Base-by-base conservation (phyloP, 2,797 vertebrate genomes). In the Zenarchopterus dispar region DNA sequence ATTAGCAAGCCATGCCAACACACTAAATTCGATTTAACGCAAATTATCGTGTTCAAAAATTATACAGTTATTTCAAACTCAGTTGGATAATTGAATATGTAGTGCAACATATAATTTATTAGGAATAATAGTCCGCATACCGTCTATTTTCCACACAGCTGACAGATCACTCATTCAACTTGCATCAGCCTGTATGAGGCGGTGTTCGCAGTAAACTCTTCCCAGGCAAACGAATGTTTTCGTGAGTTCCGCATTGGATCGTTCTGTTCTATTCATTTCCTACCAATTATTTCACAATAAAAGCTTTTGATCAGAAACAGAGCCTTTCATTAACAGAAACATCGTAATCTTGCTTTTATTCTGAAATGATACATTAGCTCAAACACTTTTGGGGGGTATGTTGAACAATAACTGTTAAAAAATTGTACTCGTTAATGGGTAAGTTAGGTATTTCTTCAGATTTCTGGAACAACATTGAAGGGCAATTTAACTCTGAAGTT, bases 111-210 rank as follows among this genome's bases (percentile, higher is more conserved):
- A 10, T 48, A 1, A 23, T 26, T n/a, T 21, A 49, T 24, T 19
- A 33, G 5, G 13, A 1, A 13, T 9, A 43, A 0, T 0, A n/a
- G 23, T 8, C 26, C 9, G 2, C 78, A 28, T 73, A 91, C 87
- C 79, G 56, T 73, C 3, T 61, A 21, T 18, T 58, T 39, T 6
- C 57, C 9, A 31, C 33, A 56, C 31, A 51, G 43, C 17, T 62
- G 74, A 57, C 57, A 47, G 61, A 19, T 78, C 66, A 43, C 61
- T 88, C 88, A 85, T 87, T 84, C 67, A 82, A 82, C 91, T 93
- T 93, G 85, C 92, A 83, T 93, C 87, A 91, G 83, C 87, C 73
- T 73, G 56, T 10, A 18, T 44, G 42, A 18, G 8, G 6, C 19
- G 4, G 82, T 82, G 88, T 80, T 64, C 10, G 26, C 44, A 1